Base-by-base conservation (phyloP, 23 tunicate species). In the Trididemnum nubilum region DNA sequence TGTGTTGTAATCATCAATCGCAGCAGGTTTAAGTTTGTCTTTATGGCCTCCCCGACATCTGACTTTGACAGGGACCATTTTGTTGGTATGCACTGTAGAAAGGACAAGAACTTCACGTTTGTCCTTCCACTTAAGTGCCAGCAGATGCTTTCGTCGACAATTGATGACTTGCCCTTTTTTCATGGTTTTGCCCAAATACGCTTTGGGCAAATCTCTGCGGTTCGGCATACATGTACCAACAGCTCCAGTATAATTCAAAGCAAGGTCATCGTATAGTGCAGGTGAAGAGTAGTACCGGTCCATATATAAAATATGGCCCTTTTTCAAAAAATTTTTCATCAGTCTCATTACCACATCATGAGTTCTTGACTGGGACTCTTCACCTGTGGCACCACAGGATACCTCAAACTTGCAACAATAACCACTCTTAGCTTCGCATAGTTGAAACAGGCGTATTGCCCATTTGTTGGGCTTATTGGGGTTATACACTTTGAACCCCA, bases 81-180 rank as follows among this genome's bases (percentile, higher is more conserved):
- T 78, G 64, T 65, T 12, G 30, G n/a, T 60, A 25, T 78, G 82
- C 38, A 23, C 39, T 3, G 82, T 78, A 24, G 82, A 78, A 3
- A 78, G 40, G 78, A 78, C 64, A 25, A 78, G 49, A 25, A 78
- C 82, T 5, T 78, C 78, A 65, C 44, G 24, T 63, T 78, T 78
- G 71, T 78, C 70, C 21, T 78, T 78, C 82, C 82, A 78, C 33
- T 78, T 78, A 15, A 60, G 82, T 2, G 82, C 82, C n/a, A 78
- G 35, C 12, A 57, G 9, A 7, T 24, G 28, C 39, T 29, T 78
- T 2, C 39, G 19, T 30, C 82, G 82, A 31, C 38, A 57, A 26
- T 5, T 4, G 21, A 57, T 25, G 3, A 60, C 33, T 33, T 54
- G 35, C 3, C 82, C 82, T 28, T 9, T 26, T 38, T 35, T 78